A percentile compares a stretch with the other conserved stretches of the same genome.
Evolutionary conservation across 2,797 vertebrate species (phyloP).

Genomic region (Falco naumanni): DNA sequence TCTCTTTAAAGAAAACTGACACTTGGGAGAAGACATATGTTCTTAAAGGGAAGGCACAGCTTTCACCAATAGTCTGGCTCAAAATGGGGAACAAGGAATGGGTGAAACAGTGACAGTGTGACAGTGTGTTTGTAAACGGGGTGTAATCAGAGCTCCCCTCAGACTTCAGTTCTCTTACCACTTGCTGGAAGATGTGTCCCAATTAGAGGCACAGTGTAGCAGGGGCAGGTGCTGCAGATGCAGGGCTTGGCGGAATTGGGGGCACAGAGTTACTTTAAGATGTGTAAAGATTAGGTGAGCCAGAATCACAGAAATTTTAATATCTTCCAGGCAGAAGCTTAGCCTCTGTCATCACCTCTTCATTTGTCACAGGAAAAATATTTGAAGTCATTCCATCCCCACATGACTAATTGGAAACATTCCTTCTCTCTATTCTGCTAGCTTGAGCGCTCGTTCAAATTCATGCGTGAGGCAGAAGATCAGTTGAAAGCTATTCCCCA

Average conservation of each 20-base stretch:
- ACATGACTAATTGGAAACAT: conserved; percentile 71
- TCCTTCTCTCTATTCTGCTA: conserved; percentile 63
- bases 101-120: neutral
- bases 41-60: neutral
- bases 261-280: neutral
- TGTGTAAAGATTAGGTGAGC: conserved; percentile 37
- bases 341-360: conserved; percentile 65
- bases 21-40: rapidly evolving
- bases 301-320: conserved; percentile 48
- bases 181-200: neutral
- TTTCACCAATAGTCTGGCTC: neutral
- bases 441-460: conserved; percentile 89
- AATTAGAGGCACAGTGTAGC: neutral
- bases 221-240: neutral
- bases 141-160: neutral
- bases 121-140: neutral
- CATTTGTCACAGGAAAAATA: conserved; percentile 60
- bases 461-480: conserved; percentile 90
- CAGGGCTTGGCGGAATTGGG: neutral
- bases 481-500: conserved; percentile 91
- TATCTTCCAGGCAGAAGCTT: conserved; percentile 68
- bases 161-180: neutral
- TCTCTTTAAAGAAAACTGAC: neutral
- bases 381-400: conserved; percentile 62
- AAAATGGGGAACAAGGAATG: neutral